A percentile compares a stretch with the other conserved stretches of the same genome.
These are phyloP conservation scores for Sycobia sp. DNA, from an alignment of 1,140 invertebrate species.

Conservation along the genomic window DNA sequence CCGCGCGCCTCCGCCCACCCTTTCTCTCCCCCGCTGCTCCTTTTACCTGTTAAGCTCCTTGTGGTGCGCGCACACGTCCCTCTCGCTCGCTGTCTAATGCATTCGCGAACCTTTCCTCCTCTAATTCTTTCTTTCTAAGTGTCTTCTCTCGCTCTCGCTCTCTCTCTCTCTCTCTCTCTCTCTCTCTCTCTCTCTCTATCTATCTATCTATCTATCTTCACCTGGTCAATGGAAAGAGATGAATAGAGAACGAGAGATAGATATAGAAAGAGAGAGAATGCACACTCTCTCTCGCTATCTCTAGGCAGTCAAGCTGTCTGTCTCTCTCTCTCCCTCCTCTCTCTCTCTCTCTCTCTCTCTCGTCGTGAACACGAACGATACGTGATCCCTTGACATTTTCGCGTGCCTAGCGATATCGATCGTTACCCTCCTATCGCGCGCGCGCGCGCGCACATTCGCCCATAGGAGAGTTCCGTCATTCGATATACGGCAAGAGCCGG, in stretches of 20 bases:
- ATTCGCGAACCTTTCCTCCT: constrained; percentile 24
- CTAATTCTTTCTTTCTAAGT: constrained; percentile 24
- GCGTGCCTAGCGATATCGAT: constrained; percentile 28
- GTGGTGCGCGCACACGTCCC: too few species aligned
- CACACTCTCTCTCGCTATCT: neutral
- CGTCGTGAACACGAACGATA: constrained; percentile 7
- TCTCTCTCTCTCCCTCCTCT: neutral
- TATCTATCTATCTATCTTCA: too few species aligned
- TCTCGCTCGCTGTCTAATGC: constrained; percentile 14
- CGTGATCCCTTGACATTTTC: constrained; percentile 30
- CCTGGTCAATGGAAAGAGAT: neutral
- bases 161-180: too few species aligned
- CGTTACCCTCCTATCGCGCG: constrained; percentile 22
- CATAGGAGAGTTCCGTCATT: constrained; percentile 24
- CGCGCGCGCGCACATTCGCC: neutral
- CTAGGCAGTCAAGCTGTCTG: neutral
- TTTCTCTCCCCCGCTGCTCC: neutral
- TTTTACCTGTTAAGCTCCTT: too few species aligned
- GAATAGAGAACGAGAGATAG: too few species aligned
- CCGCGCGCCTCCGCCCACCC: neutral
- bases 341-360: neutral
- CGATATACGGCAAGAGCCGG: constrained; percentile 19
- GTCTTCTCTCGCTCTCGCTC: too few species aligned
- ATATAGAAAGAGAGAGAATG: too few species aligned
- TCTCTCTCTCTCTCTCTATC: too few species aligned